Evolutionary conservation across 2,797 vertebrate species (phyloP).

Genomic region (Lagocephalus sceleratus): DNA sequence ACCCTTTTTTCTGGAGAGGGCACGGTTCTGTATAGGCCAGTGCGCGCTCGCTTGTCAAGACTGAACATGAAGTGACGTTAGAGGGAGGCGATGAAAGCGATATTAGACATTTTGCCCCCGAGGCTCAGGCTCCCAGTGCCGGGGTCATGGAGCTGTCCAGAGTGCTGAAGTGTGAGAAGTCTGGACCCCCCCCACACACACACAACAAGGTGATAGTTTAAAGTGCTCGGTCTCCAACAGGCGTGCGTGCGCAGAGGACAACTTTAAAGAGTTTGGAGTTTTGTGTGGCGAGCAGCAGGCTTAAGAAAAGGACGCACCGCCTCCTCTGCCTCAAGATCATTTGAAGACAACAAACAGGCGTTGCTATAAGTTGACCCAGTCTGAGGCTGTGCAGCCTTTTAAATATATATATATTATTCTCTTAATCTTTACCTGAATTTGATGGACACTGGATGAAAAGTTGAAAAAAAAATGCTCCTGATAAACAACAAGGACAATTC

Average conservation of each 20-base stretch:
- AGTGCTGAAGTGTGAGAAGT: constrained; percentile 43
- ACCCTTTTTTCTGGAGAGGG: constrained; percentile 1
- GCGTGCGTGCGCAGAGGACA: not conserved
- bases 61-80: not conserved
- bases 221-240: constrained; percentile 2
- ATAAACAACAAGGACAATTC: not conserved
- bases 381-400: not conserved
- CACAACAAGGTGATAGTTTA: not conserved
- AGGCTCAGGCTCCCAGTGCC: not conserved
- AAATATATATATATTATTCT: no score
- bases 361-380: not conserved
- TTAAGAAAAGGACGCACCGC: not conserved
- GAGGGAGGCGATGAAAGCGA: constrained; percentile 8
- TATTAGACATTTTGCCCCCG: not conserved
- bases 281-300: no score
- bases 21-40: constrained; percentile 6
- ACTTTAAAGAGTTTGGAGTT: no score
- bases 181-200: not conserved
- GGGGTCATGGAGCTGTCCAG: constrained; percentile 39
- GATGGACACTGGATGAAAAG: not conserved
- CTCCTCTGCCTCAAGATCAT: not conserved
- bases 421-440: no score
- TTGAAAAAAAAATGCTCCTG: not conserved
- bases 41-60: not conserved
- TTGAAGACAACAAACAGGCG: no score